Conservation (phyloP, 2,113 vertebrate genomes). For the Phodopus roborovskii region DNA sequence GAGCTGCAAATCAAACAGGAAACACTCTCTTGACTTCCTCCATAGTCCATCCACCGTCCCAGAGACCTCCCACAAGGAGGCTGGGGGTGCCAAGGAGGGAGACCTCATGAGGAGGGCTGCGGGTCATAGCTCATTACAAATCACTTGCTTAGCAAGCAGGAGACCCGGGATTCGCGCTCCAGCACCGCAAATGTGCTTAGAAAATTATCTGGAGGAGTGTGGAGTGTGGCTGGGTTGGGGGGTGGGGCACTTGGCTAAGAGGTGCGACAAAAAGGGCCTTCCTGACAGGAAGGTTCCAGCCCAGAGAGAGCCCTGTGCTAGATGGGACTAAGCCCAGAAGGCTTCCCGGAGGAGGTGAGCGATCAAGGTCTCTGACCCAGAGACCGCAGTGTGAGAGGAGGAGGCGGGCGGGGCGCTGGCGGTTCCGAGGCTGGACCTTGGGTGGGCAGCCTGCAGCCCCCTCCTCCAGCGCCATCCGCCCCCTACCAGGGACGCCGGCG, state of each 20-base stretch:
- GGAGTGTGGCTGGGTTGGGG: neutral
- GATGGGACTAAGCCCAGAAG: neutral
- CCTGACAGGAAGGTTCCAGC: neutral
- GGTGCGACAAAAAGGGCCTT: neutral
- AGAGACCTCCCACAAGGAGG: neutral
- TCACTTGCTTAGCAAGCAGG: neutral
- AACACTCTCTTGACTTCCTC: neutral
- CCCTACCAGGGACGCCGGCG: slow-evolving; percentile 47
- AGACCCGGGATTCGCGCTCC: neutral
- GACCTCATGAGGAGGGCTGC: neutral
- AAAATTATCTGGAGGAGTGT: neutral
- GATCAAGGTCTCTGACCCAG: slow-evolving; percentile 22
- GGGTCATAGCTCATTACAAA: neutral
- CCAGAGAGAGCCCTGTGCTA: neutral
- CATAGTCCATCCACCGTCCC: neutral
- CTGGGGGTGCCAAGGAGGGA: neutral
- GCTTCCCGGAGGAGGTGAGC: slow-evolving; percentile 10
- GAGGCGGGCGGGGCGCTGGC: neutral
- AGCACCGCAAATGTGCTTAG: neutral
- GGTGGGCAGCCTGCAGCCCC: neutral
- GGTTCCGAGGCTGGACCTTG: slow-evolving; percentile 5
- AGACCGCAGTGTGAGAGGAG: neutral
- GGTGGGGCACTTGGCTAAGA: neutral
- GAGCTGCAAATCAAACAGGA: neutral
- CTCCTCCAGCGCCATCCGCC: neutral